Percentiles rank a stretch among this genome's conserved stretches.
These are phyloP conservation scores for Sarcophaga peregrina DNA, from an alignment of 1,140 invertebrate species.

Conservation along the genomic window DNA sequence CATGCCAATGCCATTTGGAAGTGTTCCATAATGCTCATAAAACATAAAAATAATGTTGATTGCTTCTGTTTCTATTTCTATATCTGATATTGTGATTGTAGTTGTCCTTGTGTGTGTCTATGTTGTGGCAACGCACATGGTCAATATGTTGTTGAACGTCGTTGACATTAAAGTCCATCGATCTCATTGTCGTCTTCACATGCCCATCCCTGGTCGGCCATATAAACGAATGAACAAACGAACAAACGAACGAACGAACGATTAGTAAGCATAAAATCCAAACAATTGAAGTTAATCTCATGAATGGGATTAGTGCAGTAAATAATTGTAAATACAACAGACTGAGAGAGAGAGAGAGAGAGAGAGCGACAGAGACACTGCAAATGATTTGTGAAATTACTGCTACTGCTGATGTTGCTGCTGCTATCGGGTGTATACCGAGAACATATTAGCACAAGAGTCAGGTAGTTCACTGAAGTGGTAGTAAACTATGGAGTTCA, in stretches of 20 bases:
- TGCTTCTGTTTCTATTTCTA: neutral
- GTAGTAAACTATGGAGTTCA: neutral
- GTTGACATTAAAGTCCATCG: neutral
- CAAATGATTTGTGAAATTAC: too few species aligned
- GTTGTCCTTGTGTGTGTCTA: neutral
- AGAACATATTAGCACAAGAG: too few species aligned
- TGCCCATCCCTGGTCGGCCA: neutral
- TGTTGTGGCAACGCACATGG: conserved; percentile 10
- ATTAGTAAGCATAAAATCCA: neutral
- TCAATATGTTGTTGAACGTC: conserved; percentile 28
- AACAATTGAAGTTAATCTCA: conserved; percentile 30
- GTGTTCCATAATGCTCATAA: conserved; percentile 22
- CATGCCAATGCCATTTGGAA: conserved; percentile 17
- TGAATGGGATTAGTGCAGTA: conserved; percentile 2
- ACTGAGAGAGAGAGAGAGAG: too few species aligned
- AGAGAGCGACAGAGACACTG: too few species aligned
- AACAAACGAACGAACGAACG: neutral
- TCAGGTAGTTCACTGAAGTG: neutral
- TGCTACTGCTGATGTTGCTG: neutral
- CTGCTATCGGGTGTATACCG: neutral
- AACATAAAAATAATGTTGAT: neutral
- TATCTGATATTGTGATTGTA: neutral
- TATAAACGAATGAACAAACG: too few species aligned
- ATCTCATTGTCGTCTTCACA: neutral
- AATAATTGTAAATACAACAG: neutral